Percentiles rank a stretch among this genome's conserved stretches.
These are phyloP conservation scores for Triops longicaudatus DNA, from an alignment of 1,140 invertebrate genomes.

Conservation along the genomic window DNA sequence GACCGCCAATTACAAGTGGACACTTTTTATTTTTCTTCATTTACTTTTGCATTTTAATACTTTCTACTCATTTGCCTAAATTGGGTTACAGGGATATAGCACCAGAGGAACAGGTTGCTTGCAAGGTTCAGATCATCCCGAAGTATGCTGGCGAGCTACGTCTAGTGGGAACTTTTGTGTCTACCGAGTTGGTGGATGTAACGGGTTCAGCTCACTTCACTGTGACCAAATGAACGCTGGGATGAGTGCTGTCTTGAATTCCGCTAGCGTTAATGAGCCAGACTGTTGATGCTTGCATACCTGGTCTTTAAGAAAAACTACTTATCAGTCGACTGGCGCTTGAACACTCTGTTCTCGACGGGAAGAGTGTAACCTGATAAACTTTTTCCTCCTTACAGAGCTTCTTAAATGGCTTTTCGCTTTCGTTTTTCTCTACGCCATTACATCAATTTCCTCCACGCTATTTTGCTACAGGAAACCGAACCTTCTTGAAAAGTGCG, in stretches of 20 bases:
- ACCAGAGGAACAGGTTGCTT: constrained; percentile 44
- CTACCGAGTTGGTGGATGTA: constrained; percentile 54
- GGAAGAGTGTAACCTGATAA: not conserved
- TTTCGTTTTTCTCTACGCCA: not conserved
- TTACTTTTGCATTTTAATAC: not conserved
- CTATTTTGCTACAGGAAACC: not conserved
- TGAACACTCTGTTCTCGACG: not conserved
- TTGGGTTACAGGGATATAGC: constrained; percentile 45
- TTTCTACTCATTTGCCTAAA: constrained; percentile 19
- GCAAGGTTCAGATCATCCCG: constrained; percentile 48
- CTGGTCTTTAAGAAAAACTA: not conserved
- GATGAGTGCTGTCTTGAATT: not conserved
- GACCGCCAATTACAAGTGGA: constrained; percentile 43
- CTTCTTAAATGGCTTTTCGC: not conserved
- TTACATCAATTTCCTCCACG: not conserved
- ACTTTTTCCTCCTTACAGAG: too few relatives aligned
- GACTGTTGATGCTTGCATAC: not conserved
- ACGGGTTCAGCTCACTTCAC: constrained; percentile 48
- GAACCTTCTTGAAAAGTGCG: not conserved
- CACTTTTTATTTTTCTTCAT: constrained; percentile 12
- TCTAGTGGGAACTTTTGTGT: constrained; percentile 56
- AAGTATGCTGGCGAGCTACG: constrained; percentile 44
- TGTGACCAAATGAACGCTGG: constrained; percentile 34
- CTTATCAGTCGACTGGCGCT: not conserved
- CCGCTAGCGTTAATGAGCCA: not conserved